phyloP scores from a whole-genome alignment of 2,113 vertebrate species.

The Eonycteris spelaea region DNA sequence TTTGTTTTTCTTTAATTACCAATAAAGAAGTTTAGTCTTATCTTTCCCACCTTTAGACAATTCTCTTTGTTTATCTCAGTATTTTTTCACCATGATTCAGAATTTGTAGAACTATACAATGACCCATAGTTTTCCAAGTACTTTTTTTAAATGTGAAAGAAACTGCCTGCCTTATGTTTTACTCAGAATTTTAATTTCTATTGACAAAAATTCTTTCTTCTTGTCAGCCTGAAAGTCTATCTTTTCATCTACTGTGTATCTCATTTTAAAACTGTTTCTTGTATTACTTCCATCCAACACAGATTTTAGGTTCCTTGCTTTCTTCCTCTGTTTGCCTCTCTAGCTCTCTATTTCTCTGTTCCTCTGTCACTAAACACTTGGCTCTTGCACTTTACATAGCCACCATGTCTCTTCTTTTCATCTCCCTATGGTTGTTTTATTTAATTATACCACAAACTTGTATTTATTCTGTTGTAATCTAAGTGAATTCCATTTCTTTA shows the following conservation, averaged over 20 bases:
- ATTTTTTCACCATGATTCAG: background rate
- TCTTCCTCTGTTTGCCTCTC: background rate
- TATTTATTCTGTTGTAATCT: background rate
- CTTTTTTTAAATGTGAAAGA: background rate
- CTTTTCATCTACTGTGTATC: background rate
- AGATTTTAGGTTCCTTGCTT: background rate
- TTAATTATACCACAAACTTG: background rate
- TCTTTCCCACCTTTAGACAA: background rate
- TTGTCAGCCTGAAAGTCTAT: background rate
- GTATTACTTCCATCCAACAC: background rate
- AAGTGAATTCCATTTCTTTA: background rate
- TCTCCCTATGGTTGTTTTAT: background rate
- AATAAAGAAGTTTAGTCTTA: background rate
- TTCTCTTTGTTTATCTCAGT: background rate
- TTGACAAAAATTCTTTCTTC: background rate
- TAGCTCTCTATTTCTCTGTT: background rate
- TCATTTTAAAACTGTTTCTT: background rate
- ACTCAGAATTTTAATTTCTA: background rate
- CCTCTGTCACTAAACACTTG: background rate
- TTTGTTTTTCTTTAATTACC: background rate
- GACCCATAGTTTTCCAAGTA: background rate
- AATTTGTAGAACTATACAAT: background rate
- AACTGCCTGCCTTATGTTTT: background rate
- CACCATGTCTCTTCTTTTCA: background rate
- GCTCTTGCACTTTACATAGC: background rate